Evolutionary conservation across 2,888 invertebrate genomes (phyloP).

Genomic region (Volucella zonaria): DNA sequence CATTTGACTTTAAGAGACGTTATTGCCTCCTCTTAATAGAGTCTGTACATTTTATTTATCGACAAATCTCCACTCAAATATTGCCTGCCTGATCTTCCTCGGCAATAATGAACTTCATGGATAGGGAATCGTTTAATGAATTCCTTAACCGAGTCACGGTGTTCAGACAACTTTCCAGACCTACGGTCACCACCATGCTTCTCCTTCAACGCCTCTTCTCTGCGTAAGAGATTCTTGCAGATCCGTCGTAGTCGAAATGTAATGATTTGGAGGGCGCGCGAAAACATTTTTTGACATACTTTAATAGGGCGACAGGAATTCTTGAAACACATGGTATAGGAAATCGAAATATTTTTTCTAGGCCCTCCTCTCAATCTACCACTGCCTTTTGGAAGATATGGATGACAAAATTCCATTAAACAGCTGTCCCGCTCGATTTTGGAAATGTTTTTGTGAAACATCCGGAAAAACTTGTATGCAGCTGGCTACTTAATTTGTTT

Average conservation of each 20-base stretch:
- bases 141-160: background rate
- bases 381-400: background rate
- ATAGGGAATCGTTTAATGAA: conserved; percentile 28
- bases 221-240: too few relatives aligned
- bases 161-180: too few relatives aligned
- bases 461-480: background rate
- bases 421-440: background rate
- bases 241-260: background rate
- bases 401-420: background rate
- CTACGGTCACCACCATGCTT: too few relatives aligned
- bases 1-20: background rate
- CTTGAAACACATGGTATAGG: background rate
- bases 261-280: background rate
- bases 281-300: background rate
- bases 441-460: background rate
- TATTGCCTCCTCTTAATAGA: background rate
- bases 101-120: conserved; percentile 30
- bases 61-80: conserved; percentile 6
- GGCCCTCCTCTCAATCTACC: background rate
- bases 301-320: background rate
- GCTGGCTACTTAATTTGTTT: background rate
- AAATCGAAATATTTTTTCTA: conserved; percentile 2
- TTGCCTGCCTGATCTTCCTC: conserved; percentile 32
- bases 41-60: conserved; percentile 18
- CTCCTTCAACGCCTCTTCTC: too few relatives aligned